Percentiles rank a stretch among this genome's conserved stretches.
Evolutionary conservation across 2,113 vertebrate species (phyloP).

Genomic region (Falco punctatus): DNA sequence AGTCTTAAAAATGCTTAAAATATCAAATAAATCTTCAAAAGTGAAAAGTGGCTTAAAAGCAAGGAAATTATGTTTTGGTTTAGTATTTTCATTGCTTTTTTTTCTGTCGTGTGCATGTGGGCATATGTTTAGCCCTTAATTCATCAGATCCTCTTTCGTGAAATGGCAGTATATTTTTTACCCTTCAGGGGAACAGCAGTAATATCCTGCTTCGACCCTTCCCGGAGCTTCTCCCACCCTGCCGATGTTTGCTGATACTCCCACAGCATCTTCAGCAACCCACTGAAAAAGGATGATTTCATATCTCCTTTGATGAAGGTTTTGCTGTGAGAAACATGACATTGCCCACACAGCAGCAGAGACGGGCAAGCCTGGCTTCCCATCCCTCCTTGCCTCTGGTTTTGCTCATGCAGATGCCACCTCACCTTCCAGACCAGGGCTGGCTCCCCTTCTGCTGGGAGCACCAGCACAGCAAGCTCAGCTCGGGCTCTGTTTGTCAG

Average conservation of each 20-base stretch:
- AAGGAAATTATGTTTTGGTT: neutral
- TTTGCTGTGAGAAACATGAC: rapidly evolving
- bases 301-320: neutral
- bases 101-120: neutral
- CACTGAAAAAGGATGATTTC: neutral
- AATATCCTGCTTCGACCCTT: neutral
- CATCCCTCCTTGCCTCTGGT: neutral
- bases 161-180: neutral
- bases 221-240: neutral
- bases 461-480: rapidly evolving
- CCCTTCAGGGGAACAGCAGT: neutral
- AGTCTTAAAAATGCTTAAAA: neutral
- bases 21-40: neutral
- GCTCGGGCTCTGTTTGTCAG: neutral
- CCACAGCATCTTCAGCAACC: neutral
- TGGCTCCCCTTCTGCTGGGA: neutral
- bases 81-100: neutral
- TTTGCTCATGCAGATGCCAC: neutral
- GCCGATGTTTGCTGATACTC: neutral
- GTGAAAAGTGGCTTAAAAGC: neutral
- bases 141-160: neutral
- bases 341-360: neutral
- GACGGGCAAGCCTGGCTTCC: neutral
- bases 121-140: neutral
- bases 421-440: neutral